Percentiles rank a stretch among this genome's conserved stretches.
These are phyloP conservation scores for Coranthus polyacanthus DNA, from an alignment of 2,797 vertebrate genomes.

Conservation along the genomic window DNA sequence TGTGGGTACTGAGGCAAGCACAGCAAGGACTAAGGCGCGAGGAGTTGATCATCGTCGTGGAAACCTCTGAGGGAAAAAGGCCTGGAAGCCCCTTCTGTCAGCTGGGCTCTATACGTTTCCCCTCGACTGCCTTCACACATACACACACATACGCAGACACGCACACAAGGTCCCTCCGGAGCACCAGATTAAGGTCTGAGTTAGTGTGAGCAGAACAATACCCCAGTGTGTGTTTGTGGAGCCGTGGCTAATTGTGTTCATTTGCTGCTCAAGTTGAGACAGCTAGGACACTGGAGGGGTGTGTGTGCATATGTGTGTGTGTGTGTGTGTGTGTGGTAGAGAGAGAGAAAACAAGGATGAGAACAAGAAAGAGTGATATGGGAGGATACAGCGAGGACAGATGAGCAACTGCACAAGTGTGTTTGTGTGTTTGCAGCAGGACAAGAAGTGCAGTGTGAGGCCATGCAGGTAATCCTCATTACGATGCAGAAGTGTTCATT, in stretches of 20 bases:
- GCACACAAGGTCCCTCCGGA: constrained; percentile 70
- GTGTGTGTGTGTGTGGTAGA: constrained; percentile 32
- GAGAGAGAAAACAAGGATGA: constrained; percentile 59
- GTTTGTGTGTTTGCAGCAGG: constrained; percentile 46
- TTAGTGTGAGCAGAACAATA: constrained; percentile 86
- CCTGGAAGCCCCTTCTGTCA: constrained; percentile 84
- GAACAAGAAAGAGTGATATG: constrained; percentile 66
- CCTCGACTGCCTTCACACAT: constrained; percentile 68
- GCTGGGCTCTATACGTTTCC: constrained; percentile 80
- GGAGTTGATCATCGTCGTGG: constrained; percentile 80
- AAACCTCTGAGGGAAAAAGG: constrained; percentile 80
- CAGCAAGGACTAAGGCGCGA: constrained; percentile 78
- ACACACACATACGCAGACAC: constrained; percentile 47
- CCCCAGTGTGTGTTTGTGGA: constrained; percentile 83
- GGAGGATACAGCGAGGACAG: constrained; percentile 62
- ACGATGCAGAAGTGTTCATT: constrained; percentile 80
- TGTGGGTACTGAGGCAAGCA: constrained; percentile 57
- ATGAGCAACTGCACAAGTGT: constrained; percentile 56
- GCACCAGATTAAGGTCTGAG: constrained; percentile 84
- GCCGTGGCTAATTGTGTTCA: constrained; percentile 88
- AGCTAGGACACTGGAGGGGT: constrained; percentile 74
- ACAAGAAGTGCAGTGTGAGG: constrained; percentile 67
- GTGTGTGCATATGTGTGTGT: constrained; percentile 57
- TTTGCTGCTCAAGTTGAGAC: constrained; percentile 88
- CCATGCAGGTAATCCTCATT: constrained; percentile 85